Percentiles rank a stretch among this genome's conserved stretches.
These are phyloP conservation scores for Scaptomyza montana DNA, from an alignment of 1,140 invertebrate genomes.

Conservation along the genomic window DNA sequence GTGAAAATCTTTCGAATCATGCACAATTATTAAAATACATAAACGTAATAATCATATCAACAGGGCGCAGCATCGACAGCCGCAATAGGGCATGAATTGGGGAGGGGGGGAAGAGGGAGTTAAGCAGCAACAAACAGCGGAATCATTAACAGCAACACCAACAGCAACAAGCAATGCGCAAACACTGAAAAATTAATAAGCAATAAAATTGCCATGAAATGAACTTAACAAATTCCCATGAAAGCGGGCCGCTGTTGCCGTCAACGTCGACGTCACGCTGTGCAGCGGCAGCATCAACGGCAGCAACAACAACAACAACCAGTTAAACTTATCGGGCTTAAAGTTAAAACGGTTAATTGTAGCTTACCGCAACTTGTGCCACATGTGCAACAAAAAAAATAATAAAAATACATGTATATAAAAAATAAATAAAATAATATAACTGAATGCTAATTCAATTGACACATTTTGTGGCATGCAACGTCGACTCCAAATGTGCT, in stretches of 20 bases:
- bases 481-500: slow-evolving; percentile 8
- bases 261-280: slow-evolving; percentile 61
- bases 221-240: slow-evolving; percentile 82
- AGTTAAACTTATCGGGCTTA: slow-evolving; percentile 54
- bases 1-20: slow-evolving; percentile 79
- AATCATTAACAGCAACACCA: slow-evolving; percentile 65
- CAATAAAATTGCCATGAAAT: slow-evolving; percentile 84
- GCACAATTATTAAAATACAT: slow-evolving; percentile 84
- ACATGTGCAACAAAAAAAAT: background rate
- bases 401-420: background rate
- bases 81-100: slow-evolving; percentile 1
- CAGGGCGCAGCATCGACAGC: slow-evolving; percentile 48
- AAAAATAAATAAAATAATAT: background rate
- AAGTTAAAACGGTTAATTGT: slow-evolving; percentile 63
- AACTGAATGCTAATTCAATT: slow-evolving; percentile 73
- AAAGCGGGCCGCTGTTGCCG: slow-evolving; percentile 54
- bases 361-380: slow-evolving; percentile 29
- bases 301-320: slow-evolving; percentile 12
- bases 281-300: slow-evolving; percentile 30
- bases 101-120: background rate
- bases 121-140: slow-evolving; percentile 44
- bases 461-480: slow-evolving; percentile 51
- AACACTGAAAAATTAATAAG: slow-evolving; percentile 83
- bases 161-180: slow-evolving; percentile 52
- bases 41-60: slow-evolving; percentile 82